Base-by-base conservation (phyloP, 2,888 invertebrate genomes). In the Lepidocyrtinus sp. region DNA sequence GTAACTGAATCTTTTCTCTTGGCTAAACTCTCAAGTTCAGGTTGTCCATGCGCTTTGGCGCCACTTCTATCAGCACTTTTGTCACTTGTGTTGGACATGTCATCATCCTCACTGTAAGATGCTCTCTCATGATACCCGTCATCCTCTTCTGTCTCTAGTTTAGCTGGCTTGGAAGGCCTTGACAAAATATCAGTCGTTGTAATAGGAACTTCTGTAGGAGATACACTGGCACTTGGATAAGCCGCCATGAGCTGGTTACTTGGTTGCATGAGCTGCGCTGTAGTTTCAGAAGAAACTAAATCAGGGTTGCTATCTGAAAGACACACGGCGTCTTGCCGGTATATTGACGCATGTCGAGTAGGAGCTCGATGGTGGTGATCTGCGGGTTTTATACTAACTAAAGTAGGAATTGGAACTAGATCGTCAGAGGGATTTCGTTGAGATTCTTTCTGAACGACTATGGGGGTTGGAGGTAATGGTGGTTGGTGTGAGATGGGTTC, bases 71-170 rank as follows among this genome's bases (percentile, higher is more conserved):
- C 62, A 3, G 22, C 45, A 45, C 62, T 55, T 45, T 74, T 79
- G 45, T 74, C 74, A 63, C 79, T 74, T 17, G 9, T 17, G 21
- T 25, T 62, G 17, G 46, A 59, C 36, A 62, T 76, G 7, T 69
- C 64, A 17, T 81, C 83, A n/a, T 82, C 82, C 46, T 83, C 83
- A 67, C 79, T 83, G 59, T 79, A 82, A 0, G 83, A 83, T 0
- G 63, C 83, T 17, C 79, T 50, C 25, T 83, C 83, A 26, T 83
- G 79, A 27, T 83, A 83, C 3, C 83, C 83, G 36, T 83, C 83
- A 25, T 83, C 83, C 17, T 75, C 81, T 19, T 83, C 79, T 19
- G 46, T 26, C 15, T 76, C 70, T 19, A 22, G 15, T 45, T 22
- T 74, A n/a, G 68, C 21, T 22, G 50, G 64, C 46, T 25, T n/a